Percentiles rank a stretch among this genome's conserved stretches.
phyloP scores from a whole-genome alignment of 2,797 vertebrate genomes.

The Halcyon smyrnensis region DNA sequence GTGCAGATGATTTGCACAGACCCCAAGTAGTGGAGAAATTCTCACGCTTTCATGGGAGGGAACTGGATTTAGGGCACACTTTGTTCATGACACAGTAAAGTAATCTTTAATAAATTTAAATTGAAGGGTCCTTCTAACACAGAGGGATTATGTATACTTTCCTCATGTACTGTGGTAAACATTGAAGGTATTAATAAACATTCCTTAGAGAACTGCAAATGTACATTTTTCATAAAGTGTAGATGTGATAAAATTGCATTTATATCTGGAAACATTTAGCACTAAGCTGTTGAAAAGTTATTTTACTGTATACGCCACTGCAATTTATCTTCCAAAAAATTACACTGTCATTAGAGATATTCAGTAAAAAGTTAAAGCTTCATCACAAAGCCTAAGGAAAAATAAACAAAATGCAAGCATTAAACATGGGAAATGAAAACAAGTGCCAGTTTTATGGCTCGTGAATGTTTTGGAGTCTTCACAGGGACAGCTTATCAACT shows the following conservation, averaged over 20 bases:
- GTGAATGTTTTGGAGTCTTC: background rate
- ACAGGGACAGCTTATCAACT: background rate
- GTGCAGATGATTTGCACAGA: constrained; percentile 67
- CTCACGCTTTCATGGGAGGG: constrained; percentile 72
- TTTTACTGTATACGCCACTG: background rate
- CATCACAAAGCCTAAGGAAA: background rate
- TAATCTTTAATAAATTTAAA: constrained; percentile 62
- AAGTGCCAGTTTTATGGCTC: background rate
- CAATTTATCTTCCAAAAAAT: background rate
- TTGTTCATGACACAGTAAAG: constrained; percentile 55
- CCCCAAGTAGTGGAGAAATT: constrained; percentile 64
- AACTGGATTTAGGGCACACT: constrained; percentile 66
- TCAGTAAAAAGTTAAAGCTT: background rate
- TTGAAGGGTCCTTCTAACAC: constrained; percentile 48
- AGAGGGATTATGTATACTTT: constrained; percentile 33
- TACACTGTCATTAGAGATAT: background rate
- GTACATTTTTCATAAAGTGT: background rate
- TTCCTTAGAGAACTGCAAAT: constrained; percentile 18
- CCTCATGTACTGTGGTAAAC: background rate
- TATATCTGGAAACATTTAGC: background rate
- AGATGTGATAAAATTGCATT: background rate
- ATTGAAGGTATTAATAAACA: constrained; percentile 31
- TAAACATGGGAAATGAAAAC: background rate
- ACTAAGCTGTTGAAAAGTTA: background rate
- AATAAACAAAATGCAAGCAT: background rate